These are phyloP conservation scores for Desoria tigrina DNA, from an alignment of 2,888 invertebrate species.

Conservation along the genomic window DNA sequence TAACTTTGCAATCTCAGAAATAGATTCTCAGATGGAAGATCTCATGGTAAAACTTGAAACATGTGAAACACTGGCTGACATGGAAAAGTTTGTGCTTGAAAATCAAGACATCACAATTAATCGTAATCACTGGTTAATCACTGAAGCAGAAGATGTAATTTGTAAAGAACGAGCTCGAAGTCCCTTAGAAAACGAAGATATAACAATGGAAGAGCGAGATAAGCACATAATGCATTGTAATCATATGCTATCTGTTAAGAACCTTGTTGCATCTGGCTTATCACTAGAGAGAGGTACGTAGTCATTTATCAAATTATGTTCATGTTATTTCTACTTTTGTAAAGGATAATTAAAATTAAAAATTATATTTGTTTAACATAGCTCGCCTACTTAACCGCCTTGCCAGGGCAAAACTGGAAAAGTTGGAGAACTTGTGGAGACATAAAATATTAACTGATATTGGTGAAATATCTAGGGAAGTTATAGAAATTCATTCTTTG, in stretches of 20 bases:
- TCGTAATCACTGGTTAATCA: constrained; percentile 20
- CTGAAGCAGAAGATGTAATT: constrained; percentile 19
- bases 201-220: constrained; percentile 21
- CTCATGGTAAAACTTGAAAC: constrained; percentile 14
- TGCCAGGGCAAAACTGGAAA: constrained; percentile 6
- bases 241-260: constrained; percentile 35
- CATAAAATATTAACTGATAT: neutral
- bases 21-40: constrained; percentile 1
- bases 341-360: too few species aligned
- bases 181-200: constrained; percentile 8
- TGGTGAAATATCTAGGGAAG: constrained; percentile 3
- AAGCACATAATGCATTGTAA: constrained; percentile 29
- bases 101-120: constrained; percentile 11
- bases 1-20: neutral
- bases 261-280: constrained; percentile 37
- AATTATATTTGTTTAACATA: too few species aligned
- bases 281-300: constrained; percentile 38
- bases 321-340: neutral
- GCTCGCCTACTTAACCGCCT: constrained; percentile 3
- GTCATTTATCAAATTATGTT: neutral
- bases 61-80: constrained; percentile 12
- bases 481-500: neutral
- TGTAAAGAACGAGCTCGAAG: constrained; percentile 17
- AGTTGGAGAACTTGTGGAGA: neutral
- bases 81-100: constrained; percentile 7